These are phyloP conservation scores for Amazona vittata DNA, from an alignment of 2,113 vertebrate species.

Conservation along the genomic window DNA sequence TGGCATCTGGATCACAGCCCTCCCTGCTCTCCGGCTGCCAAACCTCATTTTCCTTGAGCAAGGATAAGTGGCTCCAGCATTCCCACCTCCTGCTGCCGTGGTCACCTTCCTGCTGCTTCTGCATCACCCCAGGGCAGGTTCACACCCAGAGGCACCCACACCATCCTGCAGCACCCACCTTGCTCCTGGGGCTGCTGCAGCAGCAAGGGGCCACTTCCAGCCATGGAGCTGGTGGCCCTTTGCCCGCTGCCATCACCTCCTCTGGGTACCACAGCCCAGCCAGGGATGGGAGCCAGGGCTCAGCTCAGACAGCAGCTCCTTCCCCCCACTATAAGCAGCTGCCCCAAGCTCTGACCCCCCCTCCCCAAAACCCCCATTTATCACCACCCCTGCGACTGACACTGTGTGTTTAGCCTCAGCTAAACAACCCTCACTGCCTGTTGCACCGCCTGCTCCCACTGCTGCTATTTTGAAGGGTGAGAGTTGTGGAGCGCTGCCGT, in stretches of 20 bases:
- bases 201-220: background rate
- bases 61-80: background rate
- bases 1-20: background rate
- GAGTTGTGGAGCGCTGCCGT: slow-evolving; percentile 18
- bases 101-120: background rate
- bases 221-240: background rate
- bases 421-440: background rate
- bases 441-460: slow-evolving; percentile 31
- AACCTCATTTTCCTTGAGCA: background rate
- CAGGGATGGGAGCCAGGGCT: background rate
- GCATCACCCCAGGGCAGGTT: background rate
- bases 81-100: background rate
- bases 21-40: background rate
- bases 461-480: slow-evolving; percentile 55
- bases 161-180: background rate
- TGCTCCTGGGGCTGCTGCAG: background rate
- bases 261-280: background rate
- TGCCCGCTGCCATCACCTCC: accelerated
- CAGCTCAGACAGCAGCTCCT: background rate
- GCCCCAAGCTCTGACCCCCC: background rate
- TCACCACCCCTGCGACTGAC: background rate
- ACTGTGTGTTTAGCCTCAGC: background rate
- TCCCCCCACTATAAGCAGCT: background rate
- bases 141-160: background rate
- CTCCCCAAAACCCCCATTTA: background rate